Conservation (phyloP, 2,888 invertebrate genomes). For the Anagyrus pseudococci region DNA sequence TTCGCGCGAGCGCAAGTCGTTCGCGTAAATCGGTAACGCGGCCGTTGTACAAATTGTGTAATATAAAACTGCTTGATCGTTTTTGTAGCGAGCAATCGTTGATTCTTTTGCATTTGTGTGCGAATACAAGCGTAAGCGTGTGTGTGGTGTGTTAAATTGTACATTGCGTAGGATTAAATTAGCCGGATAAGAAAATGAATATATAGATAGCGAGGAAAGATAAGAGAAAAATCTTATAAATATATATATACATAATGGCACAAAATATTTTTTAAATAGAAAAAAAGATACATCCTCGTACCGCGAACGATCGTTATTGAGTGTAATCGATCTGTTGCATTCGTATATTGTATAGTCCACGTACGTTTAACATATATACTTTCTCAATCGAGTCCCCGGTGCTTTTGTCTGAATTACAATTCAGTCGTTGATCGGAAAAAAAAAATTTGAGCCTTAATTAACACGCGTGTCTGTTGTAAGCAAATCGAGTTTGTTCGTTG, state of each 20-base stretch:
- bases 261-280: conserved; percentile 47
- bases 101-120: too few relatives aligned
- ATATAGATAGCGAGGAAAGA: conserved; percentile 3
- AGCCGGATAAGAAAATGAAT: background rate
- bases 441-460: too few relatives aligned
- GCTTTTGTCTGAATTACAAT: conserved; percentile 15
- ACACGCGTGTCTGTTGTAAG: too few relatives aligned
- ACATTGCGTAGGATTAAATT: conserved; percentile 16
- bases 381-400: conserved; percentile 12
- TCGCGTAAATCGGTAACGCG: conserved; percentile 17
- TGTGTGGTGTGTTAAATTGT: conserved; percentile 40
- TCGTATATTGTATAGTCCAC: background rate
- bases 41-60: conserved; percentile 53
- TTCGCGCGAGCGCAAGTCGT: too few relatives aligned
- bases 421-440: background rate
- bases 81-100: too few relatives aligned
- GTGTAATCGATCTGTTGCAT: background rate
- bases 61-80: conserved; percentile 43
- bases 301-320: background rate
- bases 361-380: background rate
- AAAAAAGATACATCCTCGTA: conserved; percentile 15
- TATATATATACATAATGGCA: conserved; percentile 47
- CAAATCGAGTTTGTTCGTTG: too few relatives aligned
- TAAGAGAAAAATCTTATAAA: conserved; percentile 41
- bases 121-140: too few relatives aligned